A percentile compares a stretch with the other conserved stretches of the same genome.
Evolutionary conservation across 2,797 vertebrate genomes (phyloP).

Genomic region (Hipposideros larvatus): DNA sequence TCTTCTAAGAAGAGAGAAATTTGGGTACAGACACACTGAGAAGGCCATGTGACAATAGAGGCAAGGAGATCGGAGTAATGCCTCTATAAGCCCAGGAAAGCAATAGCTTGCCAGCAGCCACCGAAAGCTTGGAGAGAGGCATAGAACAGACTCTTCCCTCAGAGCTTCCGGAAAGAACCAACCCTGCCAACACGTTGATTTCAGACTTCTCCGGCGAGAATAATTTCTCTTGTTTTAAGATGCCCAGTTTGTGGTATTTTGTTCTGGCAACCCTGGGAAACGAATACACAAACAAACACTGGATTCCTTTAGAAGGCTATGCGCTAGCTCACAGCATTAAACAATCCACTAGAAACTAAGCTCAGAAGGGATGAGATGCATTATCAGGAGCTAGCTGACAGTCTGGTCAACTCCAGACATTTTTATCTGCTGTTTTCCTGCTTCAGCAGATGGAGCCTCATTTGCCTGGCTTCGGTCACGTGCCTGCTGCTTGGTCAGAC

Average conservation of each 20-base stretch:
- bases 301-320: neutral
- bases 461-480: neutral
- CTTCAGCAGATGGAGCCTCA: neutral
- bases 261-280: neutral
- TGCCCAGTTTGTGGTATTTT: neutral
- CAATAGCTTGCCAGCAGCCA: neutral
- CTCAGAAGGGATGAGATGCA: neutral
- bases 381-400: neutral
- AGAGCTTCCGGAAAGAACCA: neutral
- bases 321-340: neutral
- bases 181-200: neutral
- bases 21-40: neutral
- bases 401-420: neutral
- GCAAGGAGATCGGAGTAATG: neutral
- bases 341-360: neutral
- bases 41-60: neutral
- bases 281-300: neutral
- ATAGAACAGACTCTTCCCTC: neutral
- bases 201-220: neutral
- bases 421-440: neutral
- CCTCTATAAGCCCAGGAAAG: neutral
- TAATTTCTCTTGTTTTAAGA: neutral
- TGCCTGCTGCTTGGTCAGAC: neutral
- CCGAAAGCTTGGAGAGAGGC: neutral
- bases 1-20: neutral